A percentile compares a stretch with the other conserved stretches of the same genome.
These are phyloP conservation scores for Gobio occitaniae DNA, from an alignment of 2,797 vertebrate genomes.

Conservation along the genomic window DNA sequence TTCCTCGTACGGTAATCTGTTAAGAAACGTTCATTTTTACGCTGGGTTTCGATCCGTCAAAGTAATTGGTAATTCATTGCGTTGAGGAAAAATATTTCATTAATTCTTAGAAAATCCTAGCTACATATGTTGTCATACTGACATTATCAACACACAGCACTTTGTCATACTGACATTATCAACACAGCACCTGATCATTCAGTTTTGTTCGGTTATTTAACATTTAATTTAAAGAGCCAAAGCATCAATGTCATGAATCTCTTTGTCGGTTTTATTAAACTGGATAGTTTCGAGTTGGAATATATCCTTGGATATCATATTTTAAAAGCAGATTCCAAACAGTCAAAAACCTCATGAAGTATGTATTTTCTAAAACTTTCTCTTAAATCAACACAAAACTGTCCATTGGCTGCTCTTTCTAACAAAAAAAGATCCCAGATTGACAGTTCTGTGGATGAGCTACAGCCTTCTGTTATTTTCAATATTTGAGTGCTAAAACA, in stretches of 20 bases:
- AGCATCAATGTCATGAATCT: background rate
- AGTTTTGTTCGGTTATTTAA: background rate
- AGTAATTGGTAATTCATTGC: constrained; percentile 24
- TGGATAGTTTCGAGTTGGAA: background rate
- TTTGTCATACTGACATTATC: constrained; percentile 15
- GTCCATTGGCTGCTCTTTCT: constrained; percentile 15
- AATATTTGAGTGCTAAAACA: background rate
- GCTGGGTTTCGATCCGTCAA: constrained; percentile 10
- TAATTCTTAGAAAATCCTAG: constrained; percentile 13
- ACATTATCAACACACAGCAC: background rate
- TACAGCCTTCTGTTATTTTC: background rate
- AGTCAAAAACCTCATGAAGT: background rate
- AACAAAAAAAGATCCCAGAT: constrained; percentile 8
- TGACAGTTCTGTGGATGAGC: constrained; percentile 3
- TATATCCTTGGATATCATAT: background rate
- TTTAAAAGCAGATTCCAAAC: constrained; percentile 20
- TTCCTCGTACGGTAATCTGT: constrained; percentile 21
- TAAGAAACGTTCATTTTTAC: background rate
- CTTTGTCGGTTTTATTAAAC: constrained; percentile 34
- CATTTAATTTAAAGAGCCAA: background rate
- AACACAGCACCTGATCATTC: constrained; percentile 2
- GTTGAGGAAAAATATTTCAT: constrained; percentile 5
- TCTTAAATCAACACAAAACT: constrained; percentile 11
- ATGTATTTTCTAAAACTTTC: background rate
- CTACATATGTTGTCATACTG: background rate